Evolutionary conservation across 2,888 invertebrate genomes (phyloP).

Genomic region (Phortica magna): DNA sequence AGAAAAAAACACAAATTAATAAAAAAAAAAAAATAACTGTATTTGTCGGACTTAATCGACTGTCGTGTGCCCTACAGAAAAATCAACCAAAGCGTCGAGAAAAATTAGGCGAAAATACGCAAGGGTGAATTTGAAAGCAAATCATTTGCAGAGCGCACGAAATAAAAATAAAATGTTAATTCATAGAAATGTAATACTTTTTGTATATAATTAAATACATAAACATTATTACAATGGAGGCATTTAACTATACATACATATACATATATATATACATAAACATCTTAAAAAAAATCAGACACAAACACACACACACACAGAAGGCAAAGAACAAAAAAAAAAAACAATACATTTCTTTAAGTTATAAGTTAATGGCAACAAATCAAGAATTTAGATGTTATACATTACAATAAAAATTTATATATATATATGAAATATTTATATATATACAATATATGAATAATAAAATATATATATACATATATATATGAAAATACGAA

Average conservation of each 20-base stretch:
- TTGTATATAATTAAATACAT: slow-evolving; percentile 48
- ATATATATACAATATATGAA: slow-evolving; percentile 36
- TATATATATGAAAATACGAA: slow-evolving; percentile 18
- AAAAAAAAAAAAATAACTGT: background rate
- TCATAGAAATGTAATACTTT: slow-evolving; percentile 24
- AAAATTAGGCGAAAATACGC: too few species aligned
- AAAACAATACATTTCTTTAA: background rate
- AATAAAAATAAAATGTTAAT: slow-evolving; percentile 32
- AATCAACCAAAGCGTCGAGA: too few species aligned
- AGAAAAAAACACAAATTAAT: background rate
- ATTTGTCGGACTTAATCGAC: too few species aligned
- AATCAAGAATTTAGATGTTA: slow-evolving; percentile 7
- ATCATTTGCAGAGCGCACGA: slow-evolving; percentile 10
- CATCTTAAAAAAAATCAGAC: background rate
- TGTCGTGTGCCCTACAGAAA: too few species aligned
- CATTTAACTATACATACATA: slow-evolving; percentile 43
- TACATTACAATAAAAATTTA: slow-evolving; percentile 26
- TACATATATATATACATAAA: slow-evolving; percentile 38
- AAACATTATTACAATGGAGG: slow-evolving; percentile 48
- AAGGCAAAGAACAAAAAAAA: background rate
- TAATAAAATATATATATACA: slow-evolving; percentile 30
- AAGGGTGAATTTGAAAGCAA: too few species aligned
- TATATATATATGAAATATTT: slow-evolving; percentile 7
- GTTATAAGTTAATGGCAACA: background rate
- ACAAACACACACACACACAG: background rate